Conservation (phyloP, 1,140 invertebrate genomes). For the Vollenhovia emeryi region DNA sequence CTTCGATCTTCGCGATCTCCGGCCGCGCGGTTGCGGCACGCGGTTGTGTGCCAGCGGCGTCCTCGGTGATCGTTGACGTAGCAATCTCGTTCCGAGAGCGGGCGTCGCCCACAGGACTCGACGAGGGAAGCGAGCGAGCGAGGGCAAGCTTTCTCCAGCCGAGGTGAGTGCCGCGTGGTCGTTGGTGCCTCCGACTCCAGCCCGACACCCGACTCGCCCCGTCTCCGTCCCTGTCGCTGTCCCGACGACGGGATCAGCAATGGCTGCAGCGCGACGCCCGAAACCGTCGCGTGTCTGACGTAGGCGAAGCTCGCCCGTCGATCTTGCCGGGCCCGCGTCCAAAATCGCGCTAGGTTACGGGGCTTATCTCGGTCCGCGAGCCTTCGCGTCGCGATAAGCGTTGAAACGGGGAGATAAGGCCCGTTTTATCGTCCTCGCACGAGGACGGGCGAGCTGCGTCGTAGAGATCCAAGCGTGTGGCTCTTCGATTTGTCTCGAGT, state of each 20-base stretch:
- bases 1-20: not conserved
- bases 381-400: not conserved
- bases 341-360: no score
- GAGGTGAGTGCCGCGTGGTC: conserved; percentile 2
- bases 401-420: no score
- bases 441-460: not conserved
- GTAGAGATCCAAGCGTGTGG: not conserved
- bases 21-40: not conserved
- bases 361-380: not conserved
- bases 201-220: not conserved
- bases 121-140: not conserved
- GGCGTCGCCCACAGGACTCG: not conserved
- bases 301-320: not conserved
- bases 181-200: not conserved
- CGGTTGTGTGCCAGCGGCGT: not conserved
- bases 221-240: no score
- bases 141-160: not conserved
- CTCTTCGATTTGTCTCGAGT: not conserved
- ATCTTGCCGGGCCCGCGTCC: no score
- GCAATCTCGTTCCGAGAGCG: not conserved
- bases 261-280: conserved; percentile 67
- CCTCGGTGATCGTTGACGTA: not conserved
- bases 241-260: conserved; percentile 50
- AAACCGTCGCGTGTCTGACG: conserved; percentile 7
- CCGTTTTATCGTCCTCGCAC: not conserved